Base-by-base conservation (phyloP, 2,888 invertebrate species). In the Myopa tessellatipennis region DNA sequence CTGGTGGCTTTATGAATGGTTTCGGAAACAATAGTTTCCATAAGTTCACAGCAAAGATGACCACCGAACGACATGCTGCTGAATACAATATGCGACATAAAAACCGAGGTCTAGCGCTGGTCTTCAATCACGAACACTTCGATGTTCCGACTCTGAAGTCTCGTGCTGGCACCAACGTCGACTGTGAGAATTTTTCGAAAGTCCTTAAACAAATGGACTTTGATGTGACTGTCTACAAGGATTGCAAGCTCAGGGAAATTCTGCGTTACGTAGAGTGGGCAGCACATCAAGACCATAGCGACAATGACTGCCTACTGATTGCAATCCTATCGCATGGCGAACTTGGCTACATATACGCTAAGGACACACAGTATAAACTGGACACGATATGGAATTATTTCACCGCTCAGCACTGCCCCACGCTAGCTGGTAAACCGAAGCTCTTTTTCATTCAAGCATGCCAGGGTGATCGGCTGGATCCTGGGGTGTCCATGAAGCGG, bases 321-420 rank as follows among this genome's bases (percentile, higher is more conserved):
- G 93, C 95, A 26, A 95, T 98, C 61, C 90, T 98, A 80, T 94
- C 95, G 76, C 98, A 98, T 86, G 98, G 98, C 18, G 97, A 98
- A 87, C 90, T 95, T 84, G 96, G 96, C 1, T 92, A 95, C 85
- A 90, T 98, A 69, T 97, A 95, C 89, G 96, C 96, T 34, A 94
- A 93, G 86, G 97, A 98, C 87, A 92, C 92, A 4, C 93, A 94
- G 77, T 95, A 97, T 86, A 95, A 95, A 85, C 93, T 96, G 58
- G 96, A 97, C 72, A 91, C 91, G 77, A 90, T 96, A 82, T 96
- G 95, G 94, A 91, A 92, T 77, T 91, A 92, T 81, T 96, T 96
- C 84, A 95, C 95, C 40, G 94, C 94, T 36, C 95, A 95, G 85
- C 93, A 92, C 82, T 97, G 97, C 83, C 94, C 95, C 18, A 90